Evolutionary conservation across 2,113 vertebrate species (phyloP), one percentile per base, ranked within the genome.

Genomic region (Chaetodon auriga): DNA sequence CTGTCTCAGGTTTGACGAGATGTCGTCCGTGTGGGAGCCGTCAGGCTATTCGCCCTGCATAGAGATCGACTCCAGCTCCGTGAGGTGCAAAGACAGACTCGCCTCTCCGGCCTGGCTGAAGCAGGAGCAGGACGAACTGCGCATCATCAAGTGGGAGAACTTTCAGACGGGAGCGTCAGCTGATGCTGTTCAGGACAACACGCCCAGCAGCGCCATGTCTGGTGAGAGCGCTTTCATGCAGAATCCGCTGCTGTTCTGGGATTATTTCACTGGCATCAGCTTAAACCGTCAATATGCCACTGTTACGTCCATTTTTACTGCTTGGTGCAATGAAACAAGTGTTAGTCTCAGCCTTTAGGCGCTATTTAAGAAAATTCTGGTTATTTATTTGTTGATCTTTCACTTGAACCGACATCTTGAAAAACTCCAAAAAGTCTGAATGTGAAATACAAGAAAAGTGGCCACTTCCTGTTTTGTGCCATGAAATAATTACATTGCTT

Each of bases 61-160:
- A 5, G 94, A 95, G 89, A 94, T 95, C 7, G 94, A 95, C 91
- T 95, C 95, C 83, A 95, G 94, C 89, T 95, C 93, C 0, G 87
- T 92, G 63, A 88, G 91, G 76, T 78, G 85, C 77, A 94, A 95
- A 81, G 92, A 92, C 75, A 72, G 83, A 0, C 81, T 92, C 16
- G n/a, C 71, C 78, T 89, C 90, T 21, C 82, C 92, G 45, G 58
- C 73, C 55, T 93, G 94, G 94, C 82, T 94, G 49, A 95, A 94
- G 81, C 93, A 94, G 84, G 94, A 95, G 57, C 92, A 93, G 2
- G 93, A 92, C 0, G 92, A 95, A 14, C 80, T 92, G 13, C 89
- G 92, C 54, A 87, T 93, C 54, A 88, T 93, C 58, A 93, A 94
- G 80, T 93, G 92, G 93, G 94, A 93, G 78, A 90, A 75, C 61